Conservation (phyloP, 1,140 invertebrate genomes). For the Epicauta chinensis region DNA sequence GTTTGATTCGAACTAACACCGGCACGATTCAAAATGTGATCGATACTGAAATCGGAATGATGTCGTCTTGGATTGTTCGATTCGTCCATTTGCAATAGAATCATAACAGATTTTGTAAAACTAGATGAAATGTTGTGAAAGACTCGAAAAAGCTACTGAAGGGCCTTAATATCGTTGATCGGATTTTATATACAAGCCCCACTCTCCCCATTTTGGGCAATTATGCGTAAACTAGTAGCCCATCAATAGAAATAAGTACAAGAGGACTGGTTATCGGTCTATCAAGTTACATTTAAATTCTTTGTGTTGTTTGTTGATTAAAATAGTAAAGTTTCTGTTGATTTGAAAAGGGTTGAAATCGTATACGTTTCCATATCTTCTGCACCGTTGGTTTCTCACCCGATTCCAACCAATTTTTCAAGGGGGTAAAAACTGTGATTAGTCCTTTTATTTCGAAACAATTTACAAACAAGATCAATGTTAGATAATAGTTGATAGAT, state of each 20-base stretch:
- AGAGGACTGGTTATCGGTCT: conserved; percentile 7
- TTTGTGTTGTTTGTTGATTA: not conserved
- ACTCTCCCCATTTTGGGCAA: conserved; percentile 25
- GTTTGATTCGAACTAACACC: conserved; percentile 29
- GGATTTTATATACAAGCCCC: conserved; percentile 23
- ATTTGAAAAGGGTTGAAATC: conserved; percentile 1
- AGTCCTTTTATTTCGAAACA: too few species aligned
- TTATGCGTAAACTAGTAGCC: conserved; percentile 35
- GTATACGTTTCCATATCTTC: not conserved
- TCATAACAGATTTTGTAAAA: conserved; percentile 1
- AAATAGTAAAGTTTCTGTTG: not conserved
- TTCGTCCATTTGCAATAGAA: too few species aligned
- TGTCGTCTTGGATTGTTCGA: conserved; percentile 3
- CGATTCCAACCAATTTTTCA: too few species aligned
- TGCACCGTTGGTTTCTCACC: too few species aligned
- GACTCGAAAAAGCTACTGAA: conserved; percentile 15
- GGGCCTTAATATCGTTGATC: too few species aligned
- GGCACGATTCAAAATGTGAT: conserved; percentile 46
- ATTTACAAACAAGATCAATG: too few species aligned
- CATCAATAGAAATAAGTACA: not conserved
- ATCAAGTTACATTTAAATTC: not conserved
- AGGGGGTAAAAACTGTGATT: too few species aligned
- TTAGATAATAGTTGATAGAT: too few species aligned
- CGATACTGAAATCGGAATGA: conserved; percentile 47
- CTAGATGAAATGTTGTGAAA: not conserved